Percentiles rank a stretch among this genome's conserved stretches.
phyloP scores from a whole-genome alignment of 2,888 invertebrate species.

The Mesorhabditis belari region DNA sequence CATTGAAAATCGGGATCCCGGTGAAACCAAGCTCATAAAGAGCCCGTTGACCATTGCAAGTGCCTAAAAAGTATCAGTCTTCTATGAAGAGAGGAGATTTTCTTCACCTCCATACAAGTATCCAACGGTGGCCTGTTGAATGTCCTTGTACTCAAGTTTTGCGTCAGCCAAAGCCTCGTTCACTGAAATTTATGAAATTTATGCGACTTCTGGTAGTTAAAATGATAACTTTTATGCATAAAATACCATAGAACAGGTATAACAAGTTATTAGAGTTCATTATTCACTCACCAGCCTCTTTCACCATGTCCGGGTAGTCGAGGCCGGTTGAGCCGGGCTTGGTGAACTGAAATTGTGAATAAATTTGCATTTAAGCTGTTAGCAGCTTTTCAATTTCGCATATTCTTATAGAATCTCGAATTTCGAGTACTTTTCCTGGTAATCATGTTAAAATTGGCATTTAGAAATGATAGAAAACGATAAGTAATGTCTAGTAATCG shows the following conservation, averaged over 20 bases:
- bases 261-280: too few relatives aligned
- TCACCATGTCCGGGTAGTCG: conserved; percentile 90
- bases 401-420: too few relatives aligned
- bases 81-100: conserved; percentile 3
- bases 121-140: conserved; percentile 75
- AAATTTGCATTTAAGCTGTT: not conserved
- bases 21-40: conserved; percentile 89
- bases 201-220: not conserved
- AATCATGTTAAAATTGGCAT: too few relatives aligned
- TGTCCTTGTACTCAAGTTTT: conserved; percentile 57
- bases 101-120: conserved; percentile 43
- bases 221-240: not conserved
- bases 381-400: conserved; percentile 6
- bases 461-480: too few relatives aligned
- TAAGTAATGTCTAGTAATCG: too few relatives aligned
- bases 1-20: conserved; percentile 93
- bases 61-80: conserved; percentile 19
- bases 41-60: conserved; percentile 79
- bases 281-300: conserved; percentile 67
- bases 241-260: too few relatives aligned
- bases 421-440: too few relatives aligned
- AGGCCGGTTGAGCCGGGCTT: conserved; percentile 75
- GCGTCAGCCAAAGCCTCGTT: conserved; percentile 64
- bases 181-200: conserved; percentile 57
- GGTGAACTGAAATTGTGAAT: conserved; percentile 66